Percentiles rank a stretch among this genome's conserved stretches.
These are phyloP conservation scores for Thecophora atra DNA, from an alignment of 2,888 invertebrate species.

Conservation along the genomic window DNA sequence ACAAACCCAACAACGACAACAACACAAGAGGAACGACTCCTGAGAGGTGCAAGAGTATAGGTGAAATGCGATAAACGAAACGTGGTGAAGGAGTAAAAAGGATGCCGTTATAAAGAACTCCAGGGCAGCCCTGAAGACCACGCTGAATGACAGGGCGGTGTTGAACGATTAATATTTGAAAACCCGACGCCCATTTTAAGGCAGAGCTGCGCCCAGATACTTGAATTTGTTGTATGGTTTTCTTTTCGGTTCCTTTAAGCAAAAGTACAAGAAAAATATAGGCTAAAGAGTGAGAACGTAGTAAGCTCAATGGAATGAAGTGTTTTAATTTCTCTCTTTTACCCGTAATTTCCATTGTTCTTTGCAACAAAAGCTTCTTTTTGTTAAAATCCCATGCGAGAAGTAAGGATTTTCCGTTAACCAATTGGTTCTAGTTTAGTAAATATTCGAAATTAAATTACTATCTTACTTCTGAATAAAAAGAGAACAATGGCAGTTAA, in stretches of 20 bases:
- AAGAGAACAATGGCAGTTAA: no score
- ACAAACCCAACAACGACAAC: neutral
- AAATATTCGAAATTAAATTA: no score
- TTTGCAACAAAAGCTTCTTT: neutral
- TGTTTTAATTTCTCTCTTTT: neutral
- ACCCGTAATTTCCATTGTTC: constrained; percentile 4
- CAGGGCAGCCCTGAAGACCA: no score
- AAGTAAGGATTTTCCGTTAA: no score
- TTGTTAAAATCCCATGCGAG: no score
- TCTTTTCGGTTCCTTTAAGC: neutral
- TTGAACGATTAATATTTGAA: constrained; percentile 25
- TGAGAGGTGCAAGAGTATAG: neutral
- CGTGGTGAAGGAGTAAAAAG: neutral
- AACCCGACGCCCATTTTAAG: constrained; percentile 8
- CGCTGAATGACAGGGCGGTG: constrained; percentile 17
- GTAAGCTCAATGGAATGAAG: neutral
- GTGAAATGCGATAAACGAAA: neutral
- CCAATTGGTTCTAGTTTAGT: no score
- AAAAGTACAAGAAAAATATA: neutral
- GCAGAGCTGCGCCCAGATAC: constrained; percentile 14
- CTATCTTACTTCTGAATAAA: no score
- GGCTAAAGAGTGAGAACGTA: no score
- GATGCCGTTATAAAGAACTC: neutral
- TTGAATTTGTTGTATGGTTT: neutral
- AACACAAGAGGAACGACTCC: neutral